Evolutionary conservation across 2,797 vertebrate genomes (phyloP), one percentile per base, ranked within the genome.

Genomic region (Microchirus variegatus): DNA sequence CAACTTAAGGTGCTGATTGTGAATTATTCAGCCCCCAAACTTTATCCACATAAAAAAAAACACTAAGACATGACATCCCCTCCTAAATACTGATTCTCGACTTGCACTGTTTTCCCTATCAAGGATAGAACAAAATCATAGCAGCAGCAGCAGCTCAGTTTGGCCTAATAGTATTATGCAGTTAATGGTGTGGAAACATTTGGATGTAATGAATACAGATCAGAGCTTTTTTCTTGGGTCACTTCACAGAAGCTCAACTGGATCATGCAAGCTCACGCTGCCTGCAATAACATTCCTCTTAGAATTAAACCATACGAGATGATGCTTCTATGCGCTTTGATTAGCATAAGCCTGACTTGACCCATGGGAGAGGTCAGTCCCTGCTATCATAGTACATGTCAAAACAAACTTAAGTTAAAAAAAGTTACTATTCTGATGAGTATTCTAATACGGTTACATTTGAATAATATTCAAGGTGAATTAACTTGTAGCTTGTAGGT

Each of bases 131-230:
- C 49, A 53, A 67, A 77, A 81, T 72, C 67, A 54, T 46, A 67
- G 79, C 54, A 77, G 72, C 54, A 76, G 74, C 70, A 77, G 79
- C n/a, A n/a, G n/a, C 74, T 80, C 59, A 19, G 53, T 77, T 83
- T 71, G 77, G 64, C 81, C 73, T 78, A 47, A 57, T 69, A 85
- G 80, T 81, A 86, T 90, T 86, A 84, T 19, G 19, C 48, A 44
- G 80, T 85, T 88, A 90, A 91, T 87, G 83, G 84, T 86, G 88
- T 82, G 77, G 87, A 91, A 89, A 87, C 70, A 86, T 89, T 82
- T 76, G 75, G 80, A 90, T 87, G 86, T 84, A 87, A 90, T 86
- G 85, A 88, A 90, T 89, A 88, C 86, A 84, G 81, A 91, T 82
- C 81, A 53, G 75, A 82, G 77, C 58, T 59, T 60, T 85, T 86